Evolutionary conservation across 2,888 invertebrate species (phyloP), one percentile per base, ranked within the genome.

Genomic region (Tridacna crocea): DNA sequence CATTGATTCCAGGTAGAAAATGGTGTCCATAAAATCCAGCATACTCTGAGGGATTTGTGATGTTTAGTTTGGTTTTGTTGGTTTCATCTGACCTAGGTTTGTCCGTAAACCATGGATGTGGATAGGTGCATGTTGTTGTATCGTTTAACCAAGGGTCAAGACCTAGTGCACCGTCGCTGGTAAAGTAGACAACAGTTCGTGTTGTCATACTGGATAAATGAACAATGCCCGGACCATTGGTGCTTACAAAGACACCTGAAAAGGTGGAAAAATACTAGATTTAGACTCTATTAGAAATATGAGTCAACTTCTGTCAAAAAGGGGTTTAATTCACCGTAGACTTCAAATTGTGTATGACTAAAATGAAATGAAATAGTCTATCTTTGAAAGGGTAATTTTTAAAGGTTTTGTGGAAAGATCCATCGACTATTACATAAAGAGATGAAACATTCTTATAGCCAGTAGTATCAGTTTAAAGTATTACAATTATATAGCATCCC

Each of bases 111-210:
- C 85, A 84, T 13, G 80, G 85, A 13, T 77, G 72, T 3, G 90
- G 90, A 72, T 80, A 90, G 8, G 82, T 76, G 68, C 90, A 90
- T 13, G 87, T 75, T 3, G 88, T 87, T 15, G 87, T 80, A 13
- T 77, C 78, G 74, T 90, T 87, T n/a, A 90, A 61, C 90, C 90
- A 90, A 17, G 87, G 84, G 19, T 80, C 60, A 65, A 84, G 79
- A 0, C 80, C 83, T n/a, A 89, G 51, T 13, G 88, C 22, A 19
- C 83, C 70, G 79, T 90, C 90, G 6, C 78, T 77, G 27, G 88
- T 72, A 75, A 82, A 87, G 60, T 76, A 84, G 19, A 80, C 24
- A 15, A 82, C 73, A 11, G 80, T 58, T 13, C 12, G 15, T 13
- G 72, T 24, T 22, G 70, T 26, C 24, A 22, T 12, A 19, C 78